Evolutionary conservation across 2,888 invertebrate species (phyloP).

Genomic region (Troides oblongomaculatus): DNA sequence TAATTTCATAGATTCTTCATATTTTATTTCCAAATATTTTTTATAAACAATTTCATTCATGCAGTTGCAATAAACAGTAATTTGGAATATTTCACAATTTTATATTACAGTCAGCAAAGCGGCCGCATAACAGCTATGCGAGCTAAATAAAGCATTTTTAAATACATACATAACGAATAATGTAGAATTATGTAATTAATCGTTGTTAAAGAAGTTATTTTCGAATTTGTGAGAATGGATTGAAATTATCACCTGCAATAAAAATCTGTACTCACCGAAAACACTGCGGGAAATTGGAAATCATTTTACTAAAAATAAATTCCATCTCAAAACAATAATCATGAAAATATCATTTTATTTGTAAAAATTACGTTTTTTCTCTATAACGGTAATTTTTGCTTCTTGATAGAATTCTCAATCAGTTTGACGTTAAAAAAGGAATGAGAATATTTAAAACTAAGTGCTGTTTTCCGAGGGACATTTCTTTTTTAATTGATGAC

Average conservation of each 20-base stretch:
- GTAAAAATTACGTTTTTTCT: background rate
- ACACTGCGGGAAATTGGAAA: background rate
- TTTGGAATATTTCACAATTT: too few species aligned
- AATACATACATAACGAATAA: too few species aligned
- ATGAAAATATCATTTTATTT: constrained; percentile 4
- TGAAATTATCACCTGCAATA: background rate
- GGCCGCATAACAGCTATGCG: too few species aligned
- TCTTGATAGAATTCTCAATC: background rate
- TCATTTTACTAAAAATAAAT: constrained; percentile 12
- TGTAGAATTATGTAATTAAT: background rate
- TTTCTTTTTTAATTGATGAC: background rate
- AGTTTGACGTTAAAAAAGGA: constrained; percentile 8
- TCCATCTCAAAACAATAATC: constrained; percentile 2
- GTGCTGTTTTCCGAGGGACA: background rate
- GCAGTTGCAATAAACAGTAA: too few species aligned
- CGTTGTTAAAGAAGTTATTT: background rate
- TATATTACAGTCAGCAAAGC: too few species aligned
- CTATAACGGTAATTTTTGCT: background rate
- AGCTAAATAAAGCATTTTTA: too few species aligned
- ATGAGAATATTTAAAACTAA: background rate
- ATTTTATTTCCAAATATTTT: too few species aligned
- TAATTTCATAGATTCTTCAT: too few species aligned
- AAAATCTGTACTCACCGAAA: constrained; percentile 8
- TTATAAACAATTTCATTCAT: too few species aligned
- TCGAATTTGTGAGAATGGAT: background rate